Base-by-base conservation (phyloP, 2,797 vertebrate species). In the Nannoperca obscura region DNA sequence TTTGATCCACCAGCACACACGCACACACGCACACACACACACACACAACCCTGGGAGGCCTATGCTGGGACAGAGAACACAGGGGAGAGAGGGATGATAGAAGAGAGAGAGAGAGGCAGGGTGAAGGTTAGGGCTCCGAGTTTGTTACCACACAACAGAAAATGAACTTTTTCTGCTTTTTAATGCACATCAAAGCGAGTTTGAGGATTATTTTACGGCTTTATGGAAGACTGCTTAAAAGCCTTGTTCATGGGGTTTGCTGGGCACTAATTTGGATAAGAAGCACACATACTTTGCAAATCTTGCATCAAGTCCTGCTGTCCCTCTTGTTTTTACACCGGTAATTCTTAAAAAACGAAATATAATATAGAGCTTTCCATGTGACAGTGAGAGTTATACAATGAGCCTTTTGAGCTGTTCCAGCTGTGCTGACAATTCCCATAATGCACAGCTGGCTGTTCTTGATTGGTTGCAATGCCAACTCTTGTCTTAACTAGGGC, bases 1-100 rank as follows among this genome's bases (percentile, higher is more conserved):
- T 94, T 94, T 94, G 93, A 94, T 94, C 93, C 88, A 82, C 71
- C 87, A 84, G 84, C 80, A 47, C 53, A 6, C 34, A 8, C 64
- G 61, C 66, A 30, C 54, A 36, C 40, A 60, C 86, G 70, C 83
- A 68, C 72, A 69, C 74, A 78, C 76, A 71, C 71, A 79, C 50
- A 86, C 60, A 80, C 67, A 80, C 74, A 83, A 58, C 76, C 80
- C 86, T 83, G 71, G 89, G 86, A 90, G 87, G 86, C 77, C 85
- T 52, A 53, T 76, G 78, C 85, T 79, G 86, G 90, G 91, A 83
- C 80, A 60, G 79, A 88, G 86, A 91, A 88, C 87, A 90, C 83
- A 84, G 80, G 90, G 89, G 88, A 83, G 83, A 84, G 64, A 67
- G 74, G 76, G 88, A 89, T 83, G 84, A 88, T 80, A 76, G 66